Evolutionary conservation across 1,140 invertebrate genomes (phyloP), one percentile per base, ranked within the genome.

Genomic region (Drosophila rufa): DNA sequence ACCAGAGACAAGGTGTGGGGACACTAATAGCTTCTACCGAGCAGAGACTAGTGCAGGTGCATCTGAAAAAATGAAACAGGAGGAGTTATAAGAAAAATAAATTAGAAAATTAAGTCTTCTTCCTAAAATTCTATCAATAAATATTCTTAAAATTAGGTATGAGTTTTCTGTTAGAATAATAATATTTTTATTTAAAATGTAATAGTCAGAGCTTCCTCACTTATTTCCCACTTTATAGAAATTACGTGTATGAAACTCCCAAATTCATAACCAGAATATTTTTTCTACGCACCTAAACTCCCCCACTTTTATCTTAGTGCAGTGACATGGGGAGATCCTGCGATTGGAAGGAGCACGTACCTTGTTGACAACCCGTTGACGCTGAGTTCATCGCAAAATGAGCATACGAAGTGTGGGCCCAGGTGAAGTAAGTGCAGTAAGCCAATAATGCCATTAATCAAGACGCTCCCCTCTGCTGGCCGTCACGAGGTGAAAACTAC

Each of bases 361-460:
- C 17, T 5, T 12, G 50, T 17, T 87, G 80, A 77, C 84, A 84
- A 74, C 61, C 55, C 74, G 66, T 48, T 89, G 82, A 79, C 56
- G 36, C 47, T 51, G 42, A 48, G 48, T 67, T 67, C 15, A 27
- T 57, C 48, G 42, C 46, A 64, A 70, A 83, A 77, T 70, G 71
- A 74, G 77, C 58, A 87, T 80, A 80, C 80, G 84, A 51, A 71
- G 61, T 73, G 68, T 56, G 79, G 67, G 64, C 67, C 55, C 30
- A 60, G 51, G 47, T 43, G 33, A 47, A 22, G 43, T 74, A 48
- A 62, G 64, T 78, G 65, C 33, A 51, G 53, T 8, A 4, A 56
- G 25, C 17, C 47, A 45, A 47, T 62, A 64, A 78, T 66, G 51
- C 66, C 78, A 89, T 89, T 90, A 90, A 90, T 90, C 84, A 89